These are phyloP conservation scores for Euphonia xanthogaster DNA, from an alignment of 2,797 vertebrate genomes.

Conservation along the genomic window DNA sequence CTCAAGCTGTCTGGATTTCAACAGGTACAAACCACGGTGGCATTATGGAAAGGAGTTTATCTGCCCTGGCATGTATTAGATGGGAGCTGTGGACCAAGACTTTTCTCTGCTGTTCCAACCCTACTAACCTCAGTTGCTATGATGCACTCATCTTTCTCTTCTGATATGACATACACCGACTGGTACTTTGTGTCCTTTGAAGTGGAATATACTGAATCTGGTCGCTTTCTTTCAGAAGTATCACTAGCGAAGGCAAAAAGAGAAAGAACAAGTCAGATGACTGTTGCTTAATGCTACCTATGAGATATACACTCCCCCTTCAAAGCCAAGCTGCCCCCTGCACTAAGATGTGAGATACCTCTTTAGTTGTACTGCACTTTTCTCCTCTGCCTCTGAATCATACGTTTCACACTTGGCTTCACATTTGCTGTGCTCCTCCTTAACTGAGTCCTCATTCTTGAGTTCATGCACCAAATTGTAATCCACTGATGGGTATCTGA, in stretches of 20 bases:
- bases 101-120: background rate
- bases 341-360: slow-evolving; percentile 75
- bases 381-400: slow-evolving; percentile 84
- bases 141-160: slow-evolving; percentile 97
- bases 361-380: slow-evolving; percentile 82
- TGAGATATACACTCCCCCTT: background rate
- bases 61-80: background rate
- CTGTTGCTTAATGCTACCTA: background rate
- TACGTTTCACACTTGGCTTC: slow-evolving; percentile 85
- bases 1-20: background rate
- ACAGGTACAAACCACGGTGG: background rate
- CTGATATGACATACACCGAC: slow-evolving; percentile 97
- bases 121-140: slow-evolving; percentile 94
- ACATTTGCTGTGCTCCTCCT: slow-evolving; percentile 78
- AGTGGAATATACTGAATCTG: slow-evolving; percentile 82
- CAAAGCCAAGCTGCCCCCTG: background rate
- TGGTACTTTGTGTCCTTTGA: slow-evolving; percentile 94
- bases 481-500: slow-evolving; percentile 90
- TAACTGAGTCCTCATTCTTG: slow-evolving; percentile 82
- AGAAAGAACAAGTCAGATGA: background rate
- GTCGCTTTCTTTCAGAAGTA: slow-evolving; percentile 83
- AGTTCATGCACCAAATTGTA: slow-evolving; percentile 95
- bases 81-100: fast-evolving
- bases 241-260: slow-evolving; percentile 76
- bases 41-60: background rate